These are phyloP conservation scores for Peromyscus californicus DNA, from an alignment of 2,113 vertebrate genomes.

Conservation along the genomic window DNA sequence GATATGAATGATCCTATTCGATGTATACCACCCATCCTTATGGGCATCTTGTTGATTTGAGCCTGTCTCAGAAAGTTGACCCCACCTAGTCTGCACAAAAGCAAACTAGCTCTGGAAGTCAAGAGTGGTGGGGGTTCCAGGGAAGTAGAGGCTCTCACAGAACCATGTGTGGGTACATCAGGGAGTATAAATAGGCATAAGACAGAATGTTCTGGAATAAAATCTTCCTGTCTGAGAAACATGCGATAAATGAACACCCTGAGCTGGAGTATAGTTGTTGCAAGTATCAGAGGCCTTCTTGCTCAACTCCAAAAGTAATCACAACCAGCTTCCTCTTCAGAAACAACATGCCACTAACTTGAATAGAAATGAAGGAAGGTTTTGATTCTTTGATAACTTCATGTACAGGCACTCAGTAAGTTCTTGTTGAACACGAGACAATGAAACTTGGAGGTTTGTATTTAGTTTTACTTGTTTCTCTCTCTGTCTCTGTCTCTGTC, in stretches of 20 bases:
- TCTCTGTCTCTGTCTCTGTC: background rate
- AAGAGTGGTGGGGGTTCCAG: background rate
- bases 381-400: conserved; percentile 16
- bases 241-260: background rate
- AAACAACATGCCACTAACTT: background rate
- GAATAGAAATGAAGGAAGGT: background rate
- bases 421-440: conserved; percentile 42
- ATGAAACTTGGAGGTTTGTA: conserved; percentile 30
- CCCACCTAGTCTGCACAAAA: background rate
- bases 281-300: background rate
- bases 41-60: background rate
- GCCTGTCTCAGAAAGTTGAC: background rate
- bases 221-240: background rate
- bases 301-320: conserved; percentile 2
- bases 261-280: background rate
- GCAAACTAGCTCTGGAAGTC: background rate
- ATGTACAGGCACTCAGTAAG: background rate
- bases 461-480: background rate
- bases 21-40: background rate
- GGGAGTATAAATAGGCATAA: background rate
- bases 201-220: background rate
- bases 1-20: background rate
- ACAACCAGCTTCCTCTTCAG: background rate
- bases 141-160: too few relatives aligned
- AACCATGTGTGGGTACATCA: background rate